Percentiles rank a stretch among this genome's conserved stretches.
These are phyloP conservation scores for Lacerta bilineata DNA, from an alignment of 2,797 vertebrate species.

Conservation along the genomic window DNA sequence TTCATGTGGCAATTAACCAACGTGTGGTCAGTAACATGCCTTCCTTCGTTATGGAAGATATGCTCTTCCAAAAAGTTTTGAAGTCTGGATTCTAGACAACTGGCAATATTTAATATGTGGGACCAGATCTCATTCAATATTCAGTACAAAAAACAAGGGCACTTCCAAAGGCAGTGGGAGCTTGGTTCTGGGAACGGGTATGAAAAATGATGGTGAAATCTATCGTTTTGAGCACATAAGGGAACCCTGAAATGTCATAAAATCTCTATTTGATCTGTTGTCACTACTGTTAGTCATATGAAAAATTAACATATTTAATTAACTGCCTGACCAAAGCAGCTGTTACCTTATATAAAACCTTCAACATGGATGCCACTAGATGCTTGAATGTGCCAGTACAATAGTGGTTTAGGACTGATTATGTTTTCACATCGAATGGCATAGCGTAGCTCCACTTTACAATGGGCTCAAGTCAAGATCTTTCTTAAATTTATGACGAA, in stretches of 20 bases:
- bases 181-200: conserved; percentile 48
- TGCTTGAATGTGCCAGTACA: conserved; percentile 78
- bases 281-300: conserved; percentile 83
- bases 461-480: conserved; percentile 78
- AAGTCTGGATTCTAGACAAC: conserved; percentile 75
- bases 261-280: conserved; percentile 80
- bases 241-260: conserved; percentile 84
- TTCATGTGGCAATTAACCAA: conserved; percentile 40
- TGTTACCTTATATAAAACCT: conserved; percentile 86
- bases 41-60: conserved; percentile 42
- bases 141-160: conserved; percentile 65
- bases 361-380: conserved; percentile 77
- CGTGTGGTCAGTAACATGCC: conserved; percentile 33
- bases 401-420: conserved; percentile 78
- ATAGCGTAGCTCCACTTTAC: conserved; percentile 76
- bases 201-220: conserved; percentile 70
- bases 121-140: conserved; percentile 59
- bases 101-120: conserved; percentile 62
- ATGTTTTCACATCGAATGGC: conserved; percentile 74
- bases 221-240: conserved; percentile 72
- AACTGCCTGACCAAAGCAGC: conserved; percentile 87
- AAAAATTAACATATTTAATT: conserved; percentile 88
- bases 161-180: conserved; percentile 68
- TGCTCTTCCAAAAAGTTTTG: conserved; percentile 66
- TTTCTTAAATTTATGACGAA: conserved; percentile 82